Evolutionary conservation across 1,140 invertebrate genomes (phyloP), one percentile per base, ranked within the genome.

Genomic region (Batillaria attramentaria): DNA sequence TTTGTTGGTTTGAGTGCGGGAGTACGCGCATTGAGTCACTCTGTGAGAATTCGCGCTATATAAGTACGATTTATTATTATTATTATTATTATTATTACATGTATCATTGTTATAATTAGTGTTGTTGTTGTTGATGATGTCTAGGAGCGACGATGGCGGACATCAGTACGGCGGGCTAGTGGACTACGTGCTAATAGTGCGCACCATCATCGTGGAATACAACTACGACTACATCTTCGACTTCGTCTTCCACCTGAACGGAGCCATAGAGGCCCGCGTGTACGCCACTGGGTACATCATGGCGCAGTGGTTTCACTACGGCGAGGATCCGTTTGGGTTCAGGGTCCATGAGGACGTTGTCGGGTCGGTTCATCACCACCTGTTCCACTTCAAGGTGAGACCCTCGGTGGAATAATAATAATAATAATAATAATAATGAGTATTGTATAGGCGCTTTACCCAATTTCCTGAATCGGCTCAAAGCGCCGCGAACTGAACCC

Each of bases 161-260:
- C 66, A 18, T 3, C 24, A 72, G 2, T 79, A 83, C 50, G 83
- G 81, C 42, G 85, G 85, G 0, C 73, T 85, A 69, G 65, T 80
- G 62, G 82, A 84, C 68, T 31, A 73, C 39, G 81, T 83, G 1
- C 78, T 89, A 2, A 79, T 84, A 1, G 16, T 88, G 2, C 81
- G 87, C 8, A 76, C 85, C 28, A 83, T 85, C 31, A 41, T 80
- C 20, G 81, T 81, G 8, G 79, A 86, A 18, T 80, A 69, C 42
- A 87, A 87, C 77, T 89, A 87, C 76, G 84, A 87, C 72, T 88
- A 89, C 77, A 85, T 89, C 28, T 75, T 88, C 28, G 88, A 89
- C 78, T 81, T 84, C 60, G 80, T 86, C 16, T 89, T 89, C 66
- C 87, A 87, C 73, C 84, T 83, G 66, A 88, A 86, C 68, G 88